Conservation (phyloP, 2,888 invertebrate species). For the Trypoxylon attenuatum region DNA sequence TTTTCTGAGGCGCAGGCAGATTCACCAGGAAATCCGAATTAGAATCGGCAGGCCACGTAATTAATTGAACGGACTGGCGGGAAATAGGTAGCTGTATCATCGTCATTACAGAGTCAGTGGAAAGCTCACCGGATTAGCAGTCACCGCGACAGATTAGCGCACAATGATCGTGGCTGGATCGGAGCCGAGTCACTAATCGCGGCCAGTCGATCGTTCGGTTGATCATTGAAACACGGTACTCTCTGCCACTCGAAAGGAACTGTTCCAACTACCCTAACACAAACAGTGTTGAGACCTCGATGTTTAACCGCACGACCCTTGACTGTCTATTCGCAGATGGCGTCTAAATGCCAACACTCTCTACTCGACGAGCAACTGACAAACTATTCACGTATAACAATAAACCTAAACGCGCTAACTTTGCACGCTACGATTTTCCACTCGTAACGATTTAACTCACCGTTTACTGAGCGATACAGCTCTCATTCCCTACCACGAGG, state of each 20-base stretch:
- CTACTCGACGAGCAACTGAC: too few relatives aligned
- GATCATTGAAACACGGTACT: slow-evolving; percentile 3
- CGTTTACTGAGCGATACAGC: too few relatives aligned
- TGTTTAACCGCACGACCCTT: too few relatives aligned
- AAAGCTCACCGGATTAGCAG: slow-evolving; percentile 63
- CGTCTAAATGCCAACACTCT: too few relatives aligned
- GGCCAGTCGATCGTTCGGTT: slow-evolving; percentile 15
- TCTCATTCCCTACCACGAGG: too few relatives aligned
- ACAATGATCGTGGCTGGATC: slow-evolving; percentile 36
- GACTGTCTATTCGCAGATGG: too few relatives aligned
- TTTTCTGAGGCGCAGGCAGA: slow-evolving; percentile 23
- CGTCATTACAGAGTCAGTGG: slow-evolving; percentile 62
- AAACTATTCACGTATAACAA: too few relatives aligned
- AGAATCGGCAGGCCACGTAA: slow-evolving; percentile 53
- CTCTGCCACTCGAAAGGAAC: not conserved
- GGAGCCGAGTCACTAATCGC: slow-evolving; percentile 20
- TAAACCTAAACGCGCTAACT: too few relatives aligned
- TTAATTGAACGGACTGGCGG: slow-evolving; percentile 69
- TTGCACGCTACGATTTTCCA: too few relatives aligned
- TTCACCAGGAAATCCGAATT: not conserved
- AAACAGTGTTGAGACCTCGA: not conserved
- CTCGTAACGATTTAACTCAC: too few relatives aligned
- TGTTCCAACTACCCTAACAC: too few relatives aligned
- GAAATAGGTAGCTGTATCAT: slow-evolving; percentile 51
- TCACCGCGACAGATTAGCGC: slow-evolving; percentile 47